A percentile compares a stretch with the other conserved stretches of the same genome.
Conservation (phyloP, 2,888 invertebrate genomes). For the Agrotis segetum region DNA sequence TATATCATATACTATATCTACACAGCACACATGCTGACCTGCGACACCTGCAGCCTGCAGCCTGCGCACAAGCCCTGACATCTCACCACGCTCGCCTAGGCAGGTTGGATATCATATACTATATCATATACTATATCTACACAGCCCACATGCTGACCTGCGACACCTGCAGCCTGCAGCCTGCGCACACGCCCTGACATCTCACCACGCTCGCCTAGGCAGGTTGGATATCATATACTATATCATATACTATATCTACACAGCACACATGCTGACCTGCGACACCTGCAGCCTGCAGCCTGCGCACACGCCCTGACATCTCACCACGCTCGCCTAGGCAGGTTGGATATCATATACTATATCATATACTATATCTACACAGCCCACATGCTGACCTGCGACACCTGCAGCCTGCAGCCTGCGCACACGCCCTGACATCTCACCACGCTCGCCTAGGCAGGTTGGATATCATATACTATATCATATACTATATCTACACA, state of each 20-base stretch:
- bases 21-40: conserved; percentile 70
- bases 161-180: conserved; percentile 68
- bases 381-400: conserved; percentile 73
- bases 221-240: conserved; percentile 18
- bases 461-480: conserved; percentile 3
- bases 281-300: conserved; percentile 67
- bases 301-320: conserved; percentile 59
- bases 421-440: conserved; percentile 60
- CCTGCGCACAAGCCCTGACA: conserved; percentile 60
- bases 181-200: conserved; percentile 59
- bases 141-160: conserved; percentile 72
- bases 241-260: conserved; percentile 51
- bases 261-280: conserved; percentile 73
- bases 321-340: conserved; percentile 59
- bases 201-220: conserved; percentile 60
- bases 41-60: conserved; percentile 71
- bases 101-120: conserved; percentile 21
- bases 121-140: conserved; percentile 50
- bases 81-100: conserved; percentile 60
- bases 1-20: conserved; percentile 40
- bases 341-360: conserved; percentile 15
- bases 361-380: conserved; percentile 53
- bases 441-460: conserved; percentile 59
- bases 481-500: conserved; percentile 53
- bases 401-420: conserved; percentile 67